Percentiles rank a stretch among this genome's conserved stretches.
Conservation (phyloP, 2,888 invertebrate species). For the Bembecia ichneumoniformis region DNA sequence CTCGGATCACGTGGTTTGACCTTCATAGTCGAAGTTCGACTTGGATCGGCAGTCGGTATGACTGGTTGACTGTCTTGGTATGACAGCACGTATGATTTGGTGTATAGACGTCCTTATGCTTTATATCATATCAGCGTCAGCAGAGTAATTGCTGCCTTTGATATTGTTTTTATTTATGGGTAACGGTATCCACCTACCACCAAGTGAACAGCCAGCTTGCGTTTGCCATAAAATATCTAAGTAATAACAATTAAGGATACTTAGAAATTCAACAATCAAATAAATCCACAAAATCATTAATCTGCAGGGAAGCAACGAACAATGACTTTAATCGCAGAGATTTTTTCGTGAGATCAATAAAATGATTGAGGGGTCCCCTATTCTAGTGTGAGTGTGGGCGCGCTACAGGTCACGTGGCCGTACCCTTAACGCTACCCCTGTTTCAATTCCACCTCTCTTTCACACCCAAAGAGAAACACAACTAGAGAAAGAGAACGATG, state of each 20-base stretch:
- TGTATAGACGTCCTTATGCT: no score
- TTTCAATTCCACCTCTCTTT: constrained; percentile 31
- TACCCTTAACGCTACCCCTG: constrained; percentile 58
- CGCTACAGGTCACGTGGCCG: constrained; percentile 49
- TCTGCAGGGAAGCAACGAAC: constrained; percentile 8
- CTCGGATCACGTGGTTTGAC: no score
- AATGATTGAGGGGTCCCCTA: constrained; percentile 45
- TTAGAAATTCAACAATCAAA: constrained; percentile 16
- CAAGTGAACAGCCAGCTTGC: no score
- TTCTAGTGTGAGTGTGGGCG: constrained; percentile 33
- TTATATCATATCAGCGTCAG: no score
- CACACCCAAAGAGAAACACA: constrained; percentile 5
- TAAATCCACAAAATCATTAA: constrained; percentile 6
- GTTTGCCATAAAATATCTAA: not conserved
- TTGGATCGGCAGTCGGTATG: no score
- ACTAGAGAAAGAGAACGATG: constrained; percentile 19
- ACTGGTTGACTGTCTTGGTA: no score
- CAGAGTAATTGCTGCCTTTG: no score
- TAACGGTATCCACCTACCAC: no score
- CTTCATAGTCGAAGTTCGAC: no score
- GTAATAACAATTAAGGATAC: constrained; percentile 1
- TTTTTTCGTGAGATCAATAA: constrained; percentile 53
- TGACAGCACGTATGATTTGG: no score
- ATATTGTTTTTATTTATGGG: no score
- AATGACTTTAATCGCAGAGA: constrained; percentile 33